These are phyloP conservation scores for Rostratula benghalensis DNA, from an alignment of 2,113 vertebrate genomes.

Conservation along the genomic window DNA sequence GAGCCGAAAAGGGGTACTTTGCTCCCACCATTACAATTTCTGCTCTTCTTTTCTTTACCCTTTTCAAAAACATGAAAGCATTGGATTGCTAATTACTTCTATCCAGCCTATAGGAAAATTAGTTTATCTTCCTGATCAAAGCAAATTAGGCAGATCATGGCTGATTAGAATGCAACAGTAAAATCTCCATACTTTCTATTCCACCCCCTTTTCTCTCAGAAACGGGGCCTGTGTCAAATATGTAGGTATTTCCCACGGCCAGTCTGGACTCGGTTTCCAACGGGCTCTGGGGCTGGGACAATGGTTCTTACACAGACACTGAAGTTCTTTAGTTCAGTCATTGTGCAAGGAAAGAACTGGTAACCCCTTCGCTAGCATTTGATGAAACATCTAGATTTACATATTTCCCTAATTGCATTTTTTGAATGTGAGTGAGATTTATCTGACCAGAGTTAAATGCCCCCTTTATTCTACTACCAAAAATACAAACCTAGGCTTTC, in stretches of 20 bases:
- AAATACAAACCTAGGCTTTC: constrained; percentile 63
- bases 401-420: constrained; percentile 85
- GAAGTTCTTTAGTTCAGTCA: constrained; percentile 84
- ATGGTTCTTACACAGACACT: constrained; percentile 84
- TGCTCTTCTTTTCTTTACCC: constrained; percentile 73
- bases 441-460: constrained; percentile 80
- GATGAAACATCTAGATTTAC: constrained; percentile 87
- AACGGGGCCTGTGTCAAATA: constrained; percentile 84
- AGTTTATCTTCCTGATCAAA: constrained; percentile 87
- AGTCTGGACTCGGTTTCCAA: constrained; percentile 80
- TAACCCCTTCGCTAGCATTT: constrained; percentile 80
- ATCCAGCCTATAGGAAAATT: constrained; percentile 81
- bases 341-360: constrained; percentile 79
- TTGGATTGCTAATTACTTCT: constrained; percentile 81
- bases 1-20: constrained; percentile 70
- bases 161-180: constrained; percentile 85
- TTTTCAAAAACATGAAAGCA: constrained; percentile 81
- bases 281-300: constrained; percentile 77
- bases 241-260: constrained; percentile 88
- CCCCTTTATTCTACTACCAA: constrained; percentile 72
- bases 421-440: constrained; percentile 77
- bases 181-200: constrained; percentile 82
- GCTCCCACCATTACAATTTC: constrained; percentile 71
- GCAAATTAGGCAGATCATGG: constrained; percentile 84
- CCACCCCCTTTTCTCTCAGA: constrained; percentile 79